Percentiles rank a stretch among this genome's conserved stretches.
Evolutionary conservation across 2,888 invertebrate species (phyloP).

Genomic region (Mimas tiliae): DNA sequence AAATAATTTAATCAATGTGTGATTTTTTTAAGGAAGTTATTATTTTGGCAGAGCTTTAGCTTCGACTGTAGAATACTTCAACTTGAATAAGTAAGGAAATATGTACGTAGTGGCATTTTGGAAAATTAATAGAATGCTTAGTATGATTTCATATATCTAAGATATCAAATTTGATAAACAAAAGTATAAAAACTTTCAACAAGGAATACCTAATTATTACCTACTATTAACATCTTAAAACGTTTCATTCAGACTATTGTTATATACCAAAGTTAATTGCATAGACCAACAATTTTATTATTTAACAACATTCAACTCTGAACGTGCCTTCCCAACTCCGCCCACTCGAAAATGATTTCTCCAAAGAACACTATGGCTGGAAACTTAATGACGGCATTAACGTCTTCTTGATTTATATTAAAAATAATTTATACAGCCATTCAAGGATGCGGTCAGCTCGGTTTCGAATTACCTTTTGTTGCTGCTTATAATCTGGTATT

Average conservation of each 20-base stretch:
- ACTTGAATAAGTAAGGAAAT: neutral
- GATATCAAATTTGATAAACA: too few species aligned
- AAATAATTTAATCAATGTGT: neutral
- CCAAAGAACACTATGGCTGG: conserved; percentile 23
- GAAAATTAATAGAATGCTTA: neutral
- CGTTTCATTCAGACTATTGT: neutral
- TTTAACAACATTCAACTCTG: neutral
- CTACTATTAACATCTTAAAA: too few species aligned
- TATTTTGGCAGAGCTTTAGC: too few species aligned
- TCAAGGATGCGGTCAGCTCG: conserved; percentile 21
- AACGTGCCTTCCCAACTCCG: conserved; percentile 6
- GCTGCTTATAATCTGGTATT: neutral
- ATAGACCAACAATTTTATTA: conserved; percentile 13
- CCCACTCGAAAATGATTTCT: conserved; percentile 27
- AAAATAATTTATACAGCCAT: conserved; percentile 27
- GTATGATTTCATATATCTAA: too few species aligned
- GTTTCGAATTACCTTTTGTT: conserved; percentile 7
- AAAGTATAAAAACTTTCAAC: too few species aligned
- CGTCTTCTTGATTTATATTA: conserved; percentile 25
- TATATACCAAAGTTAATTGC: conserved; percentile 3
- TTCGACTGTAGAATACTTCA: neutral
- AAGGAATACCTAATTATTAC: too few species aligned
- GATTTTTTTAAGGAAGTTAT: neutral
- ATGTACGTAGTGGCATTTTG: neutral
- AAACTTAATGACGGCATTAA: conserved; percentile 28